Evolutionary conservation across 2,888 invertebrate species (phyloP).

Genomic region (Heteropelma amictum): DNA sequence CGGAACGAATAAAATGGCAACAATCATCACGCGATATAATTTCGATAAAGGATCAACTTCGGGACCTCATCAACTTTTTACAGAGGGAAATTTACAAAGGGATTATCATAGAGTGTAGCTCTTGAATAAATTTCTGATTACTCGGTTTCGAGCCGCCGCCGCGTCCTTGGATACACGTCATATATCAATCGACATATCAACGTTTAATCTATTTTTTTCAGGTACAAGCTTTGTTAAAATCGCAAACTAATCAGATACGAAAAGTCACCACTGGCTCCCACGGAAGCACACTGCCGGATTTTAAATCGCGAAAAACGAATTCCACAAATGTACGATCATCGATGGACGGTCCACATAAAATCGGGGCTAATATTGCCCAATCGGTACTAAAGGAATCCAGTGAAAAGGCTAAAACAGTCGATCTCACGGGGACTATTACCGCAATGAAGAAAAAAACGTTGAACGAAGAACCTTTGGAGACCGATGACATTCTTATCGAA

Average conservation of each 20-base stretch:
- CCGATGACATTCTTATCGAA: slow-evolving; percentile 13
- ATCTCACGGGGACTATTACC: slow-evolving; percentile 49
- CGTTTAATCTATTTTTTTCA: slow-evolving; percentile 36
- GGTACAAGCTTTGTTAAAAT: slow-evolving; percentile 66
- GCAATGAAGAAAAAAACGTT: slow-evolving; percentile 28
- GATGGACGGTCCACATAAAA: slow-evolving; percentile 23
- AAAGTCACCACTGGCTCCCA: slow-evolving; percentile 13
- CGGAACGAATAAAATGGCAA: no score
- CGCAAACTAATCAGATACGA: slow-evolving; percentile 68
- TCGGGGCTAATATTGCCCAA: not conserved
- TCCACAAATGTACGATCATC: slow-evolving; percentile 23
- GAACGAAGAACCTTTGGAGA: slow-evolving; percentile 10
- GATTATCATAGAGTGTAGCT: no score
- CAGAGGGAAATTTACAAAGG: no score
- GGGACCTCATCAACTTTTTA: no score
- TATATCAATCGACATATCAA: not conserved
- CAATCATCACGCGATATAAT: no score
- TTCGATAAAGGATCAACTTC: no score
- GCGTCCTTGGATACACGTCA: no score
- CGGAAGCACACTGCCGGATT: slow-evolving; percentile 1
- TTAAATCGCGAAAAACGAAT: slow-evolving; percentile 19
- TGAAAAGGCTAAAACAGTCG: slow-evolving; percentile 43
- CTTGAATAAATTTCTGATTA: no score
- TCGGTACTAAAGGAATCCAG: slow-evolving; percentile 23
- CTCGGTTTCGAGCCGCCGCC: no score